Percentiles rank a stretch among this genome's conserved stretches.
phyloP scores from a whole-genome alignment of 2,113 vertebrate genomes.

The Ailurus styani region DNA sequence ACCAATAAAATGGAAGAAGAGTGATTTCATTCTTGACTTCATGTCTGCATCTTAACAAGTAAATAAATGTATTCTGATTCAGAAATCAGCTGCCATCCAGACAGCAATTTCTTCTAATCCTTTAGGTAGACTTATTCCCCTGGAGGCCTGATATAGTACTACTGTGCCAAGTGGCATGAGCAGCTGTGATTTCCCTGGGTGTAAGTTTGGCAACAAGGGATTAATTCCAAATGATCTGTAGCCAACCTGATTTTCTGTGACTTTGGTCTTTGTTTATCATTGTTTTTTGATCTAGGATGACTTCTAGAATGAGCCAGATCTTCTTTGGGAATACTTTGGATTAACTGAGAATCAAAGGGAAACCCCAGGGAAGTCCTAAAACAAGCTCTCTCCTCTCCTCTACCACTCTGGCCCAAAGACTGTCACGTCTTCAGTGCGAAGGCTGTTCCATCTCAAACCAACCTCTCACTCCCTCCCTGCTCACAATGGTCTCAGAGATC shows the following conservation, averaged over 20 bases:
- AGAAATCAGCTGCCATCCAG: not conserved
- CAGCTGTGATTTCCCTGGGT: not conserved
- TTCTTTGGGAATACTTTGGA: not conserved
- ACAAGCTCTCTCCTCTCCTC: not conserved
- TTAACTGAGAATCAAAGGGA: not conserved
- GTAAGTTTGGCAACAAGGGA: not conserved
- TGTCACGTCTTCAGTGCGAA: not conserved
- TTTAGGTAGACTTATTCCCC: not conserved
- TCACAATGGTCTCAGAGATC: not conserved
- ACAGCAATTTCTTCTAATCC: not conserved
- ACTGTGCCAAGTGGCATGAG: not conserved
- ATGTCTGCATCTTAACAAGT: not conserved
- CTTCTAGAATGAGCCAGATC: not conserved
- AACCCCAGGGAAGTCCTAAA: not conserved
- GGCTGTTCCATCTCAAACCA: not conserved
- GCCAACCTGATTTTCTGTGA: not conserved
- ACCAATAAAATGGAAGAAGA: not conserved
- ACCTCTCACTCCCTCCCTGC: not conserved
- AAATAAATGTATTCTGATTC: slow-evolving; percentile 7
- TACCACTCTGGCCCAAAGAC: not conserved
- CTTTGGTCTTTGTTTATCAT: not conserved
- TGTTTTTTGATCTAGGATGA: not conserved
- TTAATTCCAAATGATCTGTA: slow-evolving; percentile 6
- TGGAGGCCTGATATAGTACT: not conserved
- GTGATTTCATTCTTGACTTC: not conserved